Conservation (phyloP, 2,888 invertebrate species). For the Athetis lepigone region DNA sequence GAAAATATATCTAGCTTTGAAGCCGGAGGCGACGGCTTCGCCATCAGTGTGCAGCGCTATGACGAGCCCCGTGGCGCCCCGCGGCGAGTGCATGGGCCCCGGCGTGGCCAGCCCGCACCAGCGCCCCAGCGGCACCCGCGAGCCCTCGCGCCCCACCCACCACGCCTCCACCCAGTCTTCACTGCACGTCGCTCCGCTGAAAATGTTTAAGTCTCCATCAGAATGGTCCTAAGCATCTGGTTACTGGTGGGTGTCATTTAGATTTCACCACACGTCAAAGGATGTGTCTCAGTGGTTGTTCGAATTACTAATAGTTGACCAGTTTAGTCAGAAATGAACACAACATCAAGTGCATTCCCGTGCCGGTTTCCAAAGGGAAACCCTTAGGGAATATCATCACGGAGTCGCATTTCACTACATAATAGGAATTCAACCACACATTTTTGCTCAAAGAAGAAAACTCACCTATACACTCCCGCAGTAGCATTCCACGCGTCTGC, state of each 20-base stretch:
- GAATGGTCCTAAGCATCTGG: not conserved
- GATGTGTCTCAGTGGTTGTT: not conserved
- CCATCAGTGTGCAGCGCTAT: conserved; percentile 97
- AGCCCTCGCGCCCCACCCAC: conserved; percentile 95
- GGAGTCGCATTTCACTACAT: no score
- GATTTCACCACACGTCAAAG: no score
- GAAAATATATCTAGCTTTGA: conserved; percentile 98
- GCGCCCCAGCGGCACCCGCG: conserved; percentile 96
- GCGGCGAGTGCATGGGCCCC: conserved; percentile 98
- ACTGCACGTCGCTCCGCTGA: conserved; percentile 94
- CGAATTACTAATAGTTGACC: not conserved
- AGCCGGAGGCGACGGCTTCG: conserved; percentile 97
- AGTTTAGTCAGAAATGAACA: not conserved
- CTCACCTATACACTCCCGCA: conserved; percentile 87
- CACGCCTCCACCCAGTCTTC: conserved; percentile 99
- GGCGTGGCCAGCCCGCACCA: conserved; percentile 98
- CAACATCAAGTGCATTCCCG: not conserved
- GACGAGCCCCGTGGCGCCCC: conserved; percentile 96
- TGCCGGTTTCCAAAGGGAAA: no score
- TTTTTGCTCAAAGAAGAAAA: not conserved
- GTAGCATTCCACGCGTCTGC: conserved; percentile 95
- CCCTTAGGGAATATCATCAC: no score
- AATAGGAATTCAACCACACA: not conserved
- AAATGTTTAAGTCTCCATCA: conserved; percentile 21
- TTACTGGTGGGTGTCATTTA: not conserved